These are phyloP conservation scores for Leptodirus hochenwartii DNA, from an alignment of 2,888 invertebrate genomes.

Conservation along the genomic window DNA sequence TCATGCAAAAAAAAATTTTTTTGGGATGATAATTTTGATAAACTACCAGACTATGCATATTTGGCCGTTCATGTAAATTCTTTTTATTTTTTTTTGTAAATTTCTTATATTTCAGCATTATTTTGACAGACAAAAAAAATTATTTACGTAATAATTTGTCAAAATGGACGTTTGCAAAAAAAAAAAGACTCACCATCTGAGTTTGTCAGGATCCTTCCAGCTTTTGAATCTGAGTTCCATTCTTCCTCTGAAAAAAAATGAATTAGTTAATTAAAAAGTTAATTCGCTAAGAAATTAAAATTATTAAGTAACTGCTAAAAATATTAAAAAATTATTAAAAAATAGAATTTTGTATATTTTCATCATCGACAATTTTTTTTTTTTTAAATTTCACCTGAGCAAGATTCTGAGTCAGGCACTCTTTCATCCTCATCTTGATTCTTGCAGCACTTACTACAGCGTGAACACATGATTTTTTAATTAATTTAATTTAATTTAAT, in stretches of 20 bases:
- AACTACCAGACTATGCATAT: no score
- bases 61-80: no score
- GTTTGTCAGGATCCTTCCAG: constrained; percentile 24
- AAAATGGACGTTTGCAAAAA: no score
- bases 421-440: constrained; percentile 24
- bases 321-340: constrained; percentile 2
- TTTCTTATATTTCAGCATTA: no score
- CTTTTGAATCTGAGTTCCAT: constrained; percentile 40
- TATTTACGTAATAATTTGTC: no score
- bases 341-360: neutral
- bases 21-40: no score
- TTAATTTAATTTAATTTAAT: constrained; percentile 3
- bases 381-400: constrained; percentile 21
- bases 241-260: constrained; percentile 38
- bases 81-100: no score
- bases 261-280: no score
- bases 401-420: constrained; percentile 21
- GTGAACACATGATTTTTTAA: constrained; percentile 24
- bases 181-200: constrained; percentile 24
- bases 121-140: no score
- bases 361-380: neutral
- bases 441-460: constrained; percentile 26
- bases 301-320: neutral
- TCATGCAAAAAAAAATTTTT: no score
- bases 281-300: constrained; percentile 4